A percentile compares a stretch with the other conserved stretches of the same genome.
Evolutionary conservation across 92 coral and sea anemone species (phyloP).

Genomic region (Porites cylindrica): DNA sequence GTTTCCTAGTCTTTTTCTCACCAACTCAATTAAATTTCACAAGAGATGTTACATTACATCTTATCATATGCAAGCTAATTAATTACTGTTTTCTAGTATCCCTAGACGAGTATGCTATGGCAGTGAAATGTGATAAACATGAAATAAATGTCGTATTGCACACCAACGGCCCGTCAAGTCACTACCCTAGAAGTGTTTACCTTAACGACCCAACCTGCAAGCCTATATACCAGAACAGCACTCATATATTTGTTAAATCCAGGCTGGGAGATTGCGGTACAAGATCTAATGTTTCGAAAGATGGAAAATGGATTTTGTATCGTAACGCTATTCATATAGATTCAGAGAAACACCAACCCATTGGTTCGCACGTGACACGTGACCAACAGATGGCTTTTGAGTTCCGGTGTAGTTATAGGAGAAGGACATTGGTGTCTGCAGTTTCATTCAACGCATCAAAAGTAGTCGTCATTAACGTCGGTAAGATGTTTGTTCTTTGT

Average conservation of each 20-base stretch:
- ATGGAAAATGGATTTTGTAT: conserved; percentile 60
- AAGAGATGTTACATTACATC: too few relatives aligned
- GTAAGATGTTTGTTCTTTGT: background rate
- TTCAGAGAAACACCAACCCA: background rate
- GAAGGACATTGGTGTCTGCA: conserved; percentile 55
- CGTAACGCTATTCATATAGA: conserved; percentile 57
- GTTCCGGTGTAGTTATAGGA: conserved; percentile 78
- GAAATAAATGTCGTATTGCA: conserved; percentile 23
- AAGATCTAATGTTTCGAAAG: conserved; percentile 44
- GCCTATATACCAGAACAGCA: conserved; percentile 50
- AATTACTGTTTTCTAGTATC: background rate
- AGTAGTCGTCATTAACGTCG: background rate
- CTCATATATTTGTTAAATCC: conserved; percentile 46
- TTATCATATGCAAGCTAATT: too few relatives aligned
- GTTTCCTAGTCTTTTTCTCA: too few relatives aligned
- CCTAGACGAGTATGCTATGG: conserved; percentile 18
- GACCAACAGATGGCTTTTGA: conserved; percentile 75
- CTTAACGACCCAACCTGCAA: conserved; percentile 62
- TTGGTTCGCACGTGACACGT: conserved; percentile 62
- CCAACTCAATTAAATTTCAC: too few relatives aligned
- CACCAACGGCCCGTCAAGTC: background rate
- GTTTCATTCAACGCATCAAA: conserved; percentile 18
- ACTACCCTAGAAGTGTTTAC: conserved; percentile 46
- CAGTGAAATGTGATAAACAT: conserved; percentile 24
- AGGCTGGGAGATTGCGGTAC: conserved; percentile 69